phyloP scores from a whole-genome alignment of 2,113 vertebrate species.

The Dissostichus mawsoni region DNA sequence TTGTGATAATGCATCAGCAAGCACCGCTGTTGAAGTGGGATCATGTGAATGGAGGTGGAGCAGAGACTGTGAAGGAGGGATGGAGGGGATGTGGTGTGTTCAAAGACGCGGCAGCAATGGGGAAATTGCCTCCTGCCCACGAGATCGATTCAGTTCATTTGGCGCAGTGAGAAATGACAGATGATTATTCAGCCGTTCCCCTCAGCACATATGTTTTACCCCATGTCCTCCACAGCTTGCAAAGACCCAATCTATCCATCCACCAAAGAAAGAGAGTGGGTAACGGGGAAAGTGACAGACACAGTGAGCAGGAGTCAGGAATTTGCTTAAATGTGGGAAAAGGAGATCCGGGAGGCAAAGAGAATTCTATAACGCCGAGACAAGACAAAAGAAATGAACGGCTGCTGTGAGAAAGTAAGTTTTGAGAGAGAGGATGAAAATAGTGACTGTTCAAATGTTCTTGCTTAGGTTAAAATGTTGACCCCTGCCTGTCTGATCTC shows the following conservation, averaged over 20 bases:
- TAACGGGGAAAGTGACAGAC: constrained; percentile 15
- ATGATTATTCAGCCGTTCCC: constrained; percentile 86
- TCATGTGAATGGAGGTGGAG: constrained; percentile 24
- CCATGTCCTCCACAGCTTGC: constrained; percentile 33
- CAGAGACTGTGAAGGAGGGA: background rate
- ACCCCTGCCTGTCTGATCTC: background rate
- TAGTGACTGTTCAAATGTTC: background rate
- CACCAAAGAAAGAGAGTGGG: constrained; percentile 9
- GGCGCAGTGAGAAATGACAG: constrained; percentile 82
- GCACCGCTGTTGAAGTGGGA: constrained; percentile 37
- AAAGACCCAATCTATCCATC: constrained; percentile 35
- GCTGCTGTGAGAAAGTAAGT: background rate
- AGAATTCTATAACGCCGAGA: background rate
- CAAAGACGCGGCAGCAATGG: constrained; percentile 68
- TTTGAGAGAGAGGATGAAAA: background rate
- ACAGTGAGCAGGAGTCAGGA: background rate
- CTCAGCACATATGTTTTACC: constrained; percentile 77
- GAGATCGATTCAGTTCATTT: constrained; percentile 85
- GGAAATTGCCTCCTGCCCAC: constrained; percentile 80
- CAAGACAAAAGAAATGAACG: background rate
- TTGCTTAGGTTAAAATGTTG: background rate
- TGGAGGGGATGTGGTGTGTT: constrained; percentile 31
- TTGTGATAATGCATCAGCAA: constrained; percentile 61
- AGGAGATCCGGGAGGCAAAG: background rate
- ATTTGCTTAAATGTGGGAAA: background rate